Evolutionary conservation across 2,888 invertebrate species (phyloP).

Genomic region (Hypsopygia costalis): DNA sequence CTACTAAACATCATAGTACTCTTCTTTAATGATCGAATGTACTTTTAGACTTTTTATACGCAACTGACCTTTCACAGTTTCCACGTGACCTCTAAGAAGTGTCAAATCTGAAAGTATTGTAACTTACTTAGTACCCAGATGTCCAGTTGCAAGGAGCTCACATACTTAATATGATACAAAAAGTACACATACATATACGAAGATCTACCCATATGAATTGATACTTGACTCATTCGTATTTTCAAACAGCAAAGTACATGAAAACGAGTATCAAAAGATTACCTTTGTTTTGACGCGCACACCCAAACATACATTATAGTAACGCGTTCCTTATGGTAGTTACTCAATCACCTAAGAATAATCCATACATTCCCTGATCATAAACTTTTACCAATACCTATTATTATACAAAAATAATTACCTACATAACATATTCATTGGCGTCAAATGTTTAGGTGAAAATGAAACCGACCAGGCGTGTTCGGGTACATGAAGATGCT

Average conservation of each 20-base stretch:
- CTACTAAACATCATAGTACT: too few species aligned
- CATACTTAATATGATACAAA: neutral
- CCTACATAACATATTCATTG: slow-evolving; percentile 46
- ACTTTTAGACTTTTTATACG: neutral
- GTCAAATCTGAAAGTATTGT: neutral
- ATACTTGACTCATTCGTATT: slow-evolving; percentile 7
- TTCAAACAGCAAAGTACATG: slow-evolving; percentile 12
- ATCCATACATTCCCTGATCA: too few species aligned
- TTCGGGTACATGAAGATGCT: slow-evolving; percentile 78
- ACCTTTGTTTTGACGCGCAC: slow-evolving; percentile 18
- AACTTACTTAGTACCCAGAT: neutral
- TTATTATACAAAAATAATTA: slow-evolving; percentile 11
- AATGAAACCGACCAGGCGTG: slow-evolving; percentile 78
- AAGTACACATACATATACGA: too few species aligned
- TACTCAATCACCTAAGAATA: neutral
- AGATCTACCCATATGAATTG: slow-evolving; percentile 4
- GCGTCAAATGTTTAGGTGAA: slow-evolving; percentile 78
- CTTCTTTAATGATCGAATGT: too few species aligned
- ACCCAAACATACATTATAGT: slow-evolving; percentile 18
- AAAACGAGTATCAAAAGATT: slow-evolving; percentile 9
- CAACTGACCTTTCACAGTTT: slow-evolving; percentile 3
- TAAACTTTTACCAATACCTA: neutral
- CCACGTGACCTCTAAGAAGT: slow-evolving; percentile 1
- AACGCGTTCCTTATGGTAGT: neutral
- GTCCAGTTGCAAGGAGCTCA: neutral